Percentiles rank a stretch among this genome's conserved stretches.
Conservation (phyloP, 2,113 vertebrate species). For the Lycaon pictus region DNA sequence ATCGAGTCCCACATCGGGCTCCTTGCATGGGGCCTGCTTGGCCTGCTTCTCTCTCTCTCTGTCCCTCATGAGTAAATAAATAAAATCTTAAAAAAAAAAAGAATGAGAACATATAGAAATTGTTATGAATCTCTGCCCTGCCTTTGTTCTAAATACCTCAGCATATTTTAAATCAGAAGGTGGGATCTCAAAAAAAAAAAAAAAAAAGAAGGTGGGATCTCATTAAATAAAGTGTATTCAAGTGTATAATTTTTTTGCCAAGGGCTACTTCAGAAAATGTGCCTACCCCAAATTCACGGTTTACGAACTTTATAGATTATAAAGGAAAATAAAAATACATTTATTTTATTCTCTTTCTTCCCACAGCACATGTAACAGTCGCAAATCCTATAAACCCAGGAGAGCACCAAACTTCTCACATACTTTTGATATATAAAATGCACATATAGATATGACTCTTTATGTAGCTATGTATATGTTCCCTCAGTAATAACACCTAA, state of each 20-base stretch:
- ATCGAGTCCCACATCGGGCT: too few relatives aligned
- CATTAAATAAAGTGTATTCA: not conserved
- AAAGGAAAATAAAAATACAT: conserved; percentile 49
- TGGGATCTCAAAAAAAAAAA: too few relatives aligned
- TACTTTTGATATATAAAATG: conserved; percentile 7
- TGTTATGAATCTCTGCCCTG: not conserved
- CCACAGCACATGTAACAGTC: conserved; percentile 23
- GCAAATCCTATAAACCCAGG: not conserved
- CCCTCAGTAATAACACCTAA: not conserved
- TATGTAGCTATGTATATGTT: not conserved
- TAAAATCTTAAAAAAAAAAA: too few relatives aligned
- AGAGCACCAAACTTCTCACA: not conserved
- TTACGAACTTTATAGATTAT: conserved; percentile 25
- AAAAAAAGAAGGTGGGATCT: not conserved
- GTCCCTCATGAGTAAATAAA: too few relatives aligned
- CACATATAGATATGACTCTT: not conserved
- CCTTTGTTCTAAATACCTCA: conserved; percentile 58
- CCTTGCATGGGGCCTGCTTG: too few relatives aligned
- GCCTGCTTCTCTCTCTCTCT: too few relatives aligned
- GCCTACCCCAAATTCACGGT: not conserved
- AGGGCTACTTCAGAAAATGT: not conserved
- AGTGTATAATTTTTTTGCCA: not conserved
- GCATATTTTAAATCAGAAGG: not conserved
- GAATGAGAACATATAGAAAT: not conserved
- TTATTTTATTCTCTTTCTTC: conserved; percentile 30